A percentile compares a stretch with the other conserved stretches of the same genome.
Evolutionary conservation across 2,113 vertebrate species (phyloP).

Genomic region (Naja naja): DNA sequence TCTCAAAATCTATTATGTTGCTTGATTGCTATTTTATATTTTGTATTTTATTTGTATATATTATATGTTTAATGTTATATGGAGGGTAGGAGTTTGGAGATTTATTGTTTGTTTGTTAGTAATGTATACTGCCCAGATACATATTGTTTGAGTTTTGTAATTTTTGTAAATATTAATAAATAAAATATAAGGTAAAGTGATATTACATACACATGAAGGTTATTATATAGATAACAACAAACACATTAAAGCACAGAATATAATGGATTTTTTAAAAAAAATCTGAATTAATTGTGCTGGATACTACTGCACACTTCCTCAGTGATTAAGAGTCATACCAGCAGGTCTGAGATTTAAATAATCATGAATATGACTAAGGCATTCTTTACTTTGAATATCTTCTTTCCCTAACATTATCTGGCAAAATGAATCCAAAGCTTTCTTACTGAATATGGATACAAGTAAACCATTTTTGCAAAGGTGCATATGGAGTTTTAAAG

Average conservation of each 20-base stretch:
- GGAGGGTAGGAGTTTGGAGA: neutral
- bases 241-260: neutral
- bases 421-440: neutral
- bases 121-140: neutral
- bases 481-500: neutral
- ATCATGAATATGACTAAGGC: neutral
- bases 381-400: neutral
- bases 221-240: neutral
- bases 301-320: neutral
- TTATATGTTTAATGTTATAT: neutral
- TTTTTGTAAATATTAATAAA: neutral
- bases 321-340: neutral
- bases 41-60: neutral
- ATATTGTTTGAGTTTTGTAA: neutral
- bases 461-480: neutral
- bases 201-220: neutral
- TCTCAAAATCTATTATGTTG: neutral
- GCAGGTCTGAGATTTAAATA: neutral
- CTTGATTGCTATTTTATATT: neutral
- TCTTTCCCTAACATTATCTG: neutral
- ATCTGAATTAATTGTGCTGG: neutral
- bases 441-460: neutral
- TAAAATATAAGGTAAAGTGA: neutral
- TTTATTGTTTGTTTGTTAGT: neutral
- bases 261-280: neutral